A percentile compares a stretch with the other conserved stretches of the same genome.
These are phyloP conservation scores for Micrasema longulum DNA, from an alignment of 1,140 invertebrate species.

Conservation along the genomic window DNA sequence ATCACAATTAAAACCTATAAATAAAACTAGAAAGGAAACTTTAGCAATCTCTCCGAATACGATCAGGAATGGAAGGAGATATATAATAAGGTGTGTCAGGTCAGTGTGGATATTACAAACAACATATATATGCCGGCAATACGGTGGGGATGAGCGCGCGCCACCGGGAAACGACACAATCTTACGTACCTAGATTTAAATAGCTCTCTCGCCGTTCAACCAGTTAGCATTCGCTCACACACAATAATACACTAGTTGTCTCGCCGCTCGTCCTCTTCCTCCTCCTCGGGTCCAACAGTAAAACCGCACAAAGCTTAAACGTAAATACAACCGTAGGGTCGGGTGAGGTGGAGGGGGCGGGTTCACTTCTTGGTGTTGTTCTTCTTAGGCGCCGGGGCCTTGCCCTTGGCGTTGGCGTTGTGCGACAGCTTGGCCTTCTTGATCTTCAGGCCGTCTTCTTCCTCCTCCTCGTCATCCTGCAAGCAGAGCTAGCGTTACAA, in stretches of 20 bases:
- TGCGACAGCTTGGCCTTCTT: constrained; percentile 76
- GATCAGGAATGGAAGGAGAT: constrained; percentile 49
- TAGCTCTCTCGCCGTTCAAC: constrained; percentile 49
- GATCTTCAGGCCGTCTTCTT: constrained; percentile 75
- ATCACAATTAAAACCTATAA: constrained; percentile 47
- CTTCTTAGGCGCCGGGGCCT: constrained; percentile 64
- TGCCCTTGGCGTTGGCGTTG: constrained; percentile 60
- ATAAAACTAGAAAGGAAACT: constrained; percentile 48
- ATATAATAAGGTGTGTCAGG: constrained; percentile 20
- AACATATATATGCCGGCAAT: no score
- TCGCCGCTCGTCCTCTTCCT: background rate
- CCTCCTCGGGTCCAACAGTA: constrained; percentile 43
- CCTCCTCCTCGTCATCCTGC: constrained; percentile 68
- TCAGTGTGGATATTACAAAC: constrained; percentile 45
- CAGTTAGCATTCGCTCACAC: background rate
- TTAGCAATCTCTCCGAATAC: constrained; percentile 30
- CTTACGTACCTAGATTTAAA: constrained; percentile 52
- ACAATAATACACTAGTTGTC: constrained; percentile 1
- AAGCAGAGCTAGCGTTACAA: constrained; percentile 14
- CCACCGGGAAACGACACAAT: constrained; percentile 34
- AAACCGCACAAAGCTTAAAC: constrained; percentile 53
- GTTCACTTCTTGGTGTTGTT: constrained; percentile 69
- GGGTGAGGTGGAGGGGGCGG: constrained; percentile 38
- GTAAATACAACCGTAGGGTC: constrained; percentile 51
- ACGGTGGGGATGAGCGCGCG: no score